phyloP scores from a whole-genome alignment of 2,888 invertebrate genomes.

The Agrotis exclamationis region DNA sequence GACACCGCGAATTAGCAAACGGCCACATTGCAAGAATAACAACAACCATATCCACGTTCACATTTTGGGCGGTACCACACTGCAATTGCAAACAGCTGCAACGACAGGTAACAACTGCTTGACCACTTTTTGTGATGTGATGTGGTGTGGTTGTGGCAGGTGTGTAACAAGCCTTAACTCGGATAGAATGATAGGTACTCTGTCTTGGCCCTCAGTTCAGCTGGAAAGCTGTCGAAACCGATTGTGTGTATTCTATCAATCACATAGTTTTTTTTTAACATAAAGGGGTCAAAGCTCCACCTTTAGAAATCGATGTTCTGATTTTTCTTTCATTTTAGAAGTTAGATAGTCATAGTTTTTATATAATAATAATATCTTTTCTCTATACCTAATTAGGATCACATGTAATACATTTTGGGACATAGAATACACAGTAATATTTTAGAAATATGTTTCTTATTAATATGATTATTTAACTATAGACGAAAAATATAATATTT shows the following conservation, averaged over 20 bases:
- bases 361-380: slow-evolving; percentile 11
- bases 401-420: slow-evolving; percentile 33
- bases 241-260: slow-evolving; percentile 11
- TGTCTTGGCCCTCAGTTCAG: neutral
- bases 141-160: no score
- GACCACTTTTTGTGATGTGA: no score
- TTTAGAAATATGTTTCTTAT: slow-evolving; percentile 33
- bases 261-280: neutral
- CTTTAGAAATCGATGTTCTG: slow-evolving; percentile 49
- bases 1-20: no score
- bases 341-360: slow-evolving; percentile 10
- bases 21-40: no score
- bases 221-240: slow-evolving; percentile 21
- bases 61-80: no score
- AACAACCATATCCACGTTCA: no score
- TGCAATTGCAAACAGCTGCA: no score
- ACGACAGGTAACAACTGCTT: no score
- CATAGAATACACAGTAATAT: slow-evolving; percentile 29
- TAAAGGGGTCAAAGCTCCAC: slow-evolving; percentile 45
- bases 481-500: slow-evolving; percentile 60
- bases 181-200: neutral
- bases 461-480: slow-evolving; percentile 42
- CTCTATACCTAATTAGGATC: slow-evolving; percentile 36
- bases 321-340: slow-evolving; percentile 60
- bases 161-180: neutral